phyloP scores from a whole-genome alignment of 2,888 invertebrate species.

The Bhutanitis thaidina region DNA sequence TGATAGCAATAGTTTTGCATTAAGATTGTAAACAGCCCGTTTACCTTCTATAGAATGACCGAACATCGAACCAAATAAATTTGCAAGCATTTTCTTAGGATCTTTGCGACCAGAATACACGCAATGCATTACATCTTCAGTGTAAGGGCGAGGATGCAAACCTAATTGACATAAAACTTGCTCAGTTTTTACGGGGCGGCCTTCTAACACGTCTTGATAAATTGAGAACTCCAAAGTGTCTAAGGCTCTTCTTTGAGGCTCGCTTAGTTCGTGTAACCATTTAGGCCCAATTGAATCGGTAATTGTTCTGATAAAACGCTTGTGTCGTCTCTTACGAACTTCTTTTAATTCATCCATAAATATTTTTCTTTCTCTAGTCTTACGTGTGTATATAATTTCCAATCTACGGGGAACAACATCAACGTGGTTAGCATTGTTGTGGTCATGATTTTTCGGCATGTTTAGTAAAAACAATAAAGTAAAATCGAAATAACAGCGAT shows the following conservation, averaged over 20 bases:
- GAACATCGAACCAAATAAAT: slow-evolving; percentile 48
- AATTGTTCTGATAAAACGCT: slow-evolving; percentile 34
- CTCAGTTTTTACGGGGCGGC: slow-evolving; percentile 45
- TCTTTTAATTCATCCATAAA: slow-evolving; percentile 63
- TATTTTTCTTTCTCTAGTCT: slow-evolving; percentile 48
- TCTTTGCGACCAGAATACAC: slow-evolving; percentile 49
- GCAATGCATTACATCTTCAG: slow-evolving; percentile 51
- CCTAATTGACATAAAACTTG: slow-evolving; percentile 48
- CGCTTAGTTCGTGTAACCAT: slow-evolving; percentile 69
- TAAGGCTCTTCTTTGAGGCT: slow-evolving; percentile 50
- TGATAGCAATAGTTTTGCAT: slow-evolving; percentile 58
- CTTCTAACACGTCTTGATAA: slow-evolving; percentile 62
- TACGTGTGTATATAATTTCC: slow-evolving; percentile 48
- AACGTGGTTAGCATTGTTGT: not conserved
- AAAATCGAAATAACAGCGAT: slow-evolving; percentile 5
- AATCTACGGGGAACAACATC: slow-evolving; percentile 23
- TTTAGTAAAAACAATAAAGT: slow-evolving; percentile 27
- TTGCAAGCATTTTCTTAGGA: slow-evolving; percentile 59
- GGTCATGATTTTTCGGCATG: slow-evolving; percentile 6
- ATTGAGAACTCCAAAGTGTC: slow-evolving; percentile 48
- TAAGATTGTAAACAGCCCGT: slow-evolving; percentile 45
- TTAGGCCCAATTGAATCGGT: slow-evolving; percentile 47
- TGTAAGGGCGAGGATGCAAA: slow-evolving; percentile 46
- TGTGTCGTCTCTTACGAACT: slow-evolving; percentile 40
- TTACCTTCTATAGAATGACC: slow-evolving; percentile 53